Conservation (phyloP, 2,797 vertebrate genomes). For the Carcharodon carcharias region DNA sequence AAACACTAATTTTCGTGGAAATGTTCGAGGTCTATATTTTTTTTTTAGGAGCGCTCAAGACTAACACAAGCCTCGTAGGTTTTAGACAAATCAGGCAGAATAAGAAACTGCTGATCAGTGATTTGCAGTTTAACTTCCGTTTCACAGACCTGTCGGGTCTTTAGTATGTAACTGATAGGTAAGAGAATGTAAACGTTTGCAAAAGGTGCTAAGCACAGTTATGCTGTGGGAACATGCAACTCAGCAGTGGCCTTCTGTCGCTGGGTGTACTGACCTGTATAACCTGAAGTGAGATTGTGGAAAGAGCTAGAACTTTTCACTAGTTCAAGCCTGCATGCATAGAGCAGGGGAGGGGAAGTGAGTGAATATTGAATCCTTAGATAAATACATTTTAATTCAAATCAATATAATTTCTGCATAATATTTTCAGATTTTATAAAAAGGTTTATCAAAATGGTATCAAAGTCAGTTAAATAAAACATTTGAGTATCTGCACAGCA, state of each 20-base stretch:
- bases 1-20: neutral
- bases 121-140: neutral
- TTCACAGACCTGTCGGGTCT: neutral
- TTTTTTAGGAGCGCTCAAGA: neutral
- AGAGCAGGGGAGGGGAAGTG: neutral
- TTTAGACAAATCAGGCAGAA: neutral
- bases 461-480: neutral
- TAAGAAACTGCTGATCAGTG: neutral
- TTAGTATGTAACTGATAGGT: neutral
- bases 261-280: neutral
- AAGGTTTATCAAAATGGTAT: neutral
- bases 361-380: neutral
- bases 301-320: neutral
- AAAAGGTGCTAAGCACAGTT: neutral
- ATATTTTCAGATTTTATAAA: neutral
- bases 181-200: neutral
- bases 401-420: neutral
- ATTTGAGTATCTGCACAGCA: neutral
- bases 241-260: neutral
- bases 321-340: neutral
- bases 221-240: neutral
- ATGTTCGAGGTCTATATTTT: neutral
- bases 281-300: neutral
- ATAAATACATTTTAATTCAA: slow-evolving; percentile 2
- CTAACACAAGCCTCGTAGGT: neutral